A percentile compares a stretch with the other conserved stretches of the same genome.
Evolutionary conservation across 2,888 invertebrate genomes (phyloP).

Genomic region (Schrankia costaestrigalis): DNA sequence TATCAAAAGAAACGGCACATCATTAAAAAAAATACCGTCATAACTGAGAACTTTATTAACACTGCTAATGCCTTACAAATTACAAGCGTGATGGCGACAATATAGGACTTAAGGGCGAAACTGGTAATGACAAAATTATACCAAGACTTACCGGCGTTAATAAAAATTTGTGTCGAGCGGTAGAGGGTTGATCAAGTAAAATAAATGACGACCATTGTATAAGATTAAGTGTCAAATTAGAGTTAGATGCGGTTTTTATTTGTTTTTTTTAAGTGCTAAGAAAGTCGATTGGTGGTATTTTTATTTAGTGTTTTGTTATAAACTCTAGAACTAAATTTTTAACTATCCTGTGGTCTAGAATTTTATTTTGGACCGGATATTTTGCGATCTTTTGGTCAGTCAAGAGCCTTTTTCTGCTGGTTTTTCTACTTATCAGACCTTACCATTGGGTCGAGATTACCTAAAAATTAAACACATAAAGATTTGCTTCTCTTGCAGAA

Average conservation of each 20-base stretch:
- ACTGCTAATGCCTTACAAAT: slow-evolving; percentile 52
- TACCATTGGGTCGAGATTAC: too few species aligned
- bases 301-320: too few species aligned
- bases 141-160: slow-evolving; percentile 70
- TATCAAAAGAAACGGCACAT: slow-evolving; percentile 2
- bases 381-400: too few species aligned
- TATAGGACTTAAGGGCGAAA: slow-evolving; percentile 53
- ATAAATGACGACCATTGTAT: slow-evolving; percentile 40
- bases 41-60: slow-evolving; percentile 39
- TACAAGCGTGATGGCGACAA: slow-evolving; percentile 46
- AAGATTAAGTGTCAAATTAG: slow-evolving; percentile 22
- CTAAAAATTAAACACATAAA: too few species aligned
- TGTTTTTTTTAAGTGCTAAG: not conserved
- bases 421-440: too few species aligned
- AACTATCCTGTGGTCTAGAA: too few species aligned
- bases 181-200: slow-evolving; percentile 50
- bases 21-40: slow-evolving; percentile 15
- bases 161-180: slow-evolving; percentile 68
- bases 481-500: too few species aligned
- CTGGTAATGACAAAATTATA: slow-evolving; percentile 76
- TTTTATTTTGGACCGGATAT: too few species aligned
- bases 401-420: too few species aligned
- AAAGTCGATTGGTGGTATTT: too few species aligned
- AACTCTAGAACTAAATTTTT: too few species aligned
- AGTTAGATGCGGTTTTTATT: slow-evolving; percentile 12